Conservation (phyloP, 2,797 vertebrate genomes). For the Glyptemys insculpta region DNA sequence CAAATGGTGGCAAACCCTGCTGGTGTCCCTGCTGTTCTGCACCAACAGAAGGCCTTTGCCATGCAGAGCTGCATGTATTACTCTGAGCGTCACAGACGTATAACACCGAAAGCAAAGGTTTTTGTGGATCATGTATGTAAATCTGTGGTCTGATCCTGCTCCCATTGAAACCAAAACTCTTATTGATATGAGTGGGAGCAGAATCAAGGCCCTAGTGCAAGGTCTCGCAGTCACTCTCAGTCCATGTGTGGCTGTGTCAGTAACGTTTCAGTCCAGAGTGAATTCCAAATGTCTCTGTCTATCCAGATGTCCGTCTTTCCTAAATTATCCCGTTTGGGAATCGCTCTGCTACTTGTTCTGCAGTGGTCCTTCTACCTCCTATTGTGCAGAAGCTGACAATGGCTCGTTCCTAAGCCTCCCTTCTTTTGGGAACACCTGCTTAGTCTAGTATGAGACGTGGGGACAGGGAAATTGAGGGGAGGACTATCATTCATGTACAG, state of each 20-base stretch:
- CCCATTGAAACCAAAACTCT: neutral
- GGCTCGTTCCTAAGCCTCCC: neutral
- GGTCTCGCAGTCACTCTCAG: neutral
- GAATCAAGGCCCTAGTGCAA: neutral
- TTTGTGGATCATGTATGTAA: neutral
- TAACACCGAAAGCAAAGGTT: neutral
- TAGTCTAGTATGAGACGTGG: neutral
- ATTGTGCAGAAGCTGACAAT: neutral
- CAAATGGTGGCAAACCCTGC: neutral
- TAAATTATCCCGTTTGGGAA: neutral
- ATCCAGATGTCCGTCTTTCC: neutral
- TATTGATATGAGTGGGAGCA: fast-evolving
- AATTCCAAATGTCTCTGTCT: neutral
- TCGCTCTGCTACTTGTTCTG: neutral
- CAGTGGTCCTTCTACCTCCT: neutral
- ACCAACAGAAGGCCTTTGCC: neutral
- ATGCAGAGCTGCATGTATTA: fast-evolving
- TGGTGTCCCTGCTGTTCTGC: neutral
- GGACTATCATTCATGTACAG: neutral
- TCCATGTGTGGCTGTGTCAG: neutral
- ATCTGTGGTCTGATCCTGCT: fast-evolving
- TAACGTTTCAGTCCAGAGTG: neutral
- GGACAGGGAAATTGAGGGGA: neutral
- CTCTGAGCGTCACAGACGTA: neutral
- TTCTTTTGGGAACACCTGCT: neutral